Conservation (phyloP, 2,797 vertebrate species). For the Poeciliopsis paucimaculata region DNA sequence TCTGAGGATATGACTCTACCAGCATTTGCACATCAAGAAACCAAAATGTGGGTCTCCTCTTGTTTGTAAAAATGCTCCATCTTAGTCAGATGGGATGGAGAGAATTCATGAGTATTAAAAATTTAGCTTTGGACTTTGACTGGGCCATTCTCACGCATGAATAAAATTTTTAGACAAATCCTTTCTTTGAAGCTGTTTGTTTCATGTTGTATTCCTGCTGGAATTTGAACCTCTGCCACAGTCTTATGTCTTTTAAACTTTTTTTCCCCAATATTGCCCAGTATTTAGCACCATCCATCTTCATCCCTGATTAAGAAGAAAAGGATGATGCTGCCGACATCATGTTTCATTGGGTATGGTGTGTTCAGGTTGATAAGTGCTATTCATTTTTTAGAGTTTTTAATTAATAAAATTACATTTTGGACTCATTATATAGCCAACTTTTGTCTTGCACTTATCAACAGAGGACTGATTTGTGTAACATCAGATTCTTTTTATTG, state of each 20-base stretch:
- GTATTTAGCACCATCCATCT: background rate
- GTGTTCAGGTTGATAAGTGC: background rate
- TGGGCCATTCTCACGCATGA: background rate
- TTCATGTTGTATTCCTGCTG: background rate
- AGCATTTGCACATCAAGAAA: background rate
- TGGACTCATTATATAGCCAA: background rate
- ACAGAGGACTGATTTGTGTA: background rate
- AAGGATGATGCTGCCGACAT: background rate
- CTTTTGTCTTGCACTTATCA: background rate
- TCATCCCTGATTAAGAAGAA: background rate
- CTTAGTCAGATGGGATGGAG: background rate
- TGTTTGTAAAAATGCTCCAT: background rate
- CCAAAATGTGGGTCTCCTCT: background rate
- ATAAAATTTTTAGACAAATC: background rate
- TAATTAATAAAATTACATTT: background rate
- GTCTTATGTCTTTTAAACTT: background rate
- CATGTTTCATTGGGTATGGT: background rate
- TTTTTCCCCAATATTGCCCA: background rate
- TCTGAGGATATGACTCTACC: background rate
- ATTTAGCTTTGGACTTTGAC: slow-evolving; percentile 1
- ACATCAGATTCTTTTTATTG: background rate
- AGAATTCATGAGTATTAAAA: background rate
- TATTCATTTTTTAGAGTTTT: background rate
- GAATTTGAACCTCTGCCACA: background rate
- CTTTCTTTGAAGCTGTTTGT: background rate